Conservation (phyloP, 1,140 invertebrate species). For the Laodelphax striatellus region DNA sequence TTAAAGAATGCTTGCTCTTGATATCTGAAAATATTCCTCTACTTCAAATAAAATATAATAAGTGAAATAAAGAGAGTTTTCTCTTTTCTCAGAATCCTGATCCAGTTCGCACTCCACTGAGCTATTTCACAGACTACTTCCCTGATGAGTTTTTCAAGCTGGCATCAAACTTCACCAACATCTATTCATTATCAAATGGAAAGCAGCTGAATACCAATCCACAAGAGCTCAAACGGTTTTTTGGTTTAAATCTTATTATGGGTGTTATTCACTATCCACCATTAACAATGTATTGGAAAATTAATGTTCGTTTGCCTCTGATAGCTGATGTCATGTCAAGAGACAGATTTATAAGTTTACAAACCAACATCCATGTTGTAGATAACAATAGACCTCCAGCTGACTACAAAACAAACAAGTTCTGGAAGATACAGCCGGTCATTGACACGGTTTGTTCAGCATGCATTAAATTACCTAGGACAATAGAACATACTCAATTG, state of each 20-base stretch:
- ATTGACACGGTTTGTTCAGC: neutral
- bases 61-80: too few relatives aligned
- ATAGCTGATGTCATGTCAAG: slow-evolving; percentile 5
- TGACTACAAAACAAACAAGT: slow-evolving; percentile 2
- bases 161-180: neutral
- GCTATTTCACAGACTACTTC: neutral
- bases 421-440: slow-evolving; percentile 11
- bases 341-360: slow-evolving; percentile 5
- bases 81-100: neutral
- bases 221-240: slow-evolving; percentile 15
- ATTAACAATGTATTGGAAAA: slow-evolving; percentile 9
- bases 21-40: too few relatives aligned
- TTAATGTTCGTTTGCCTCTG: neutral
- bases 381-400: neutral
- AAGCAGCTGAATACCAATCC: slow-evolving; percentile 6
- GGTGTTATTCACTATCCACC: slow-evolving; percentile 2
- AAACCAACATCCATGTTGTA: neutral
- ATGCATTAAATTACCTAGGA: slow-evolving; percentile 4
- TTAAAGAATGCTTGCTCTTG: too few relatives aligned
- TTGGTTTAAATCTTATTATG: neutral
- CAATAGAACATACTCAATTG: slow-evolving; percentile 15
- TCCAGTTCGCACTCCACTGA: neutral
- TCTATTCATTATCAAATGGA: neutral
- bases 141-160: neutral
- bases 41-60: too few relatives aligned